Conservation (phyloP, 2,888 invertebrate genomes). For the Campoletis raptor region DNA sequence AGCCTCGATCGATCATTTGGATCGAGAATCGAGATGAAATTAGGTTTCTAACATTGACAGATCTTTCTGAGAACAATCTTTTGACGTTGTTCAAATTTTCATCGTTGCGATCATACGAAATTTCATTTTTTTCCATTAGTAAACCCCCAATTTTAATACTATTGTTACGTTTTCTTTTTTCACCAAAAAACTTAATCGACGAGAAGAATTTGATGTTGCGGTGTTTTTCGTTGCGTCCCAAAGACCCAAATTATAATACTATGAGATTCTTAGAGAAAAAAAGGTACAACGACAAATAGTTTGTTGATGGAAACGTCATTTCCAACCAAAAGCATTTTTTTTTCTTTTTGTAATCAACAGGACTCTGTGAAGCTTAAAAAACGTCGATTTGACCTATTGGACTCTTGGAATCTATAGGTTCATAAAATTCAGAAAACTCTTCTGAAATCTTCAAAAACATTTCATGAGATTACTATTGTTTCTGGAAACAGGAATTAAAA, state of each 20-base stretch:
- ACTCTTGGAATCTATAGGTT: not conserved
- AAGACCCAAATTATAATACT: too few species aligned
- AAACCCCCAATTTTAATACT: not conserved
- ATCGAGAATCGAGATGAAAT: conserved; percentile 37
- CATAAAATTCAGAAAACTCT: not conserved
- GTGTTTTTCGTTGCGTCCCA: too few species aligned
- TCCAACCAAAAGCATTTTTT: not conserved
- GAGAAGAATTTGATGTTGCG: too few species aligned
- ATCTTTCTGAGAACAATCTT: not conserved
- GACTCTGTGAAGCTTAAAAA: not conserved
- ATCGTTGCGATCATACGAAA: not conserved
- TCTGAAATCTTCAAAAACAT: not conserved
- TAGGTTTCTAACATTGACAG: not conserved
- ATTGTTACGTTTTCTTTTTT: too few species aligned
- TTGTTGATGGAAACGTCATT: not conserved
- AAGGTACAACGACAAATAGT: not conserved
- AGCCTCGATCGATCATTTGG: conserved; percentile 51
- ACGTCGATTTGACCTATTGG: not conserved
- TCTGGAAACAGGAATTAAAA: not conserved
- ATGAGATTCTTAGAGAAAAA: not conserved
- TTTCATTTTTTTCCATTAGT: not conserved
- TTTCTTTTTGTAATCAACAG: too few species aligned
- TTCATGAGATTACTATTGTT: not conserved
- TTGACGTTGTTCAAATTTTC: not conserved
- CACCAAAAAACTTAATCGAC: too few species aligned